phyloP scores from a whole-genome alignment of 2,888 invertebrate genomes.

The Cyclophora albipunctata region DNA sequence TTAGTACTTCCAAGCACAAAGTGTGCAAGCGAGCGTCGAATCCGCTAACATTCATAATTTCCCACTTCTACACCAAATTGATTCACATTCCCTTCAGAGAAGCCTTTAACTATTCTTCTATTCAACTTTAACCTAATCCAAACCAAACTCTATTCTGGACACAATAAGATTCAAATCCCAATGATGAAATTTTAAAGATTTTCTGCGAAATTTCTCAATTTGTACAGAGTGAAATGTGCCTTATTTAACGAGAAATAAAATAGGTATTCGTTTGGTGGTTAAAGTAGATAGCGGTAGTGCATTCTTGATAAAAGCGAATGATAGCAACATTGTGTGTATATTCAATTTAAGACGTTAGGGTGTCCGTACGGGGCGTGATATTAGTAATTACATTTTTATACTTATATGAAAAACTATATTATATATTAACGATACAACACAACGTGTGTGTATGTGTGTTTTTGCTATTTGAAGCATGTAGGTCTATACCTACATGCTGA shows the following conservation, averaged over 20 bases:
- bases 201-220: not conserved
- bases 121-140: conserved; percentile 4
- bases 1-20: too few species aligned
- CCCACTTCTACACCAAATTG: conserved; percentile 33
- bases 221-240: too few species aligned
- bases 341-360: conserved; percentile 19
- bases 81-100: conserved; percentile 38
- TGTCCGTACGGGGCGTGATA: not conserved
- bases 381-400: too few species aligned
- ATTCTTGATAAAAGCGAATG: conserved; percentile 7
- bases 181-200: conserved; percentile 8
- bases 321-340: conserved; percentile 23
- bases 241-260: too few species aligned
- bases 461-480: too few species aligned
- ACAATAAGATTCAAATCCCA: conserved; percentile 8
- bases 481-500: too few species aligned
- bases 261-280: too few species aligned
- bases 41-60: conserved; percentile 16
- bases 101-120: conserved; percentile 23
- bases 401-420: too few species aligned
- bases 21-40: too few species aligned
- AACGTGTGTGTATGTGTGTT: too few species aligned
- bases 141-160: conserved; percentile 10
- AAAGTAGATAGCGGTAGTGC: too few species aligned
- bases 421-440: too few species aligned